Base-by-base conservation (phyloP, 2,888 invertebrate species). In the Stenolophus ochropezus region DNA sequence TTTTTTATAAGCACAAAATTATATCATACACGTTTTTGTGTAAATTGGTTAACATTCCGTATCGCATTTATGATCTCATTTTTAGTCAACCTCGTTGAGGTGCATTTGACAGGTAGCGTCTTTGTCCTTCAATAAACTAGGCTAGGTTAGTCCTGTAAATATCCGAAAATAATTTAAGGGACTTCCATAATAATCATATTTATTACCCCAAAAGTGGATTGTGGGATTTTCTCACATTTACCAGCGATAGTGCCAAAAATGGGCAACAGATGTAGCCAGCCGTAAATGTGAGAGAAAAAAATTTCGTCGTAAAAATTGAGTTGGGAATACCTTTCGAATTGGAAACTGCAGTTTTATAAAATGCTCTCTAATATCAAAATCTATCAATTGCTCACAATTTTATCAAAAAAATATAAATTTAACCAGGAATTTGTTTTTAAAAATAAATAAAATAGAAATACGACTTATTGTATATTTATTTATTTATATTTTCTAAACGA, bases 131-230 rank as follows among this genome's bases (percentile, higher is more conserved):
- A 65, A 56, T 73, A 80, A 79, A 56, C 25, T 79, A 80, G 80
- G 80, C 47, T 80, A 80, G 80, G 33, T 80, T 80, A 80, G 81
- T 75, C 75, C 75, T 81, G 81, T 81, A 81, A 47, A 81, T 81
- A 81, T 58, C 75, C 81, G 47, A 61, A 73, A 71, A 83, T 85
- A 86, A 85, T 83, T 83, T 85, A 85, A 85, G 85, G 84, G 85
- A 86, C 86, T 86, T 87, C 86, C 87, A 86, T 85, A 83, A 83
- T 85, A 83, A 83, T 84, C 83, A 83, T 84, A 84, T 83, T 83
- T 84, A 84, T 84, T 84, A 75, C 47, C 61, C 33, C 47, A 8
- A 47, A 58, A 75, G 53, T 53, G 65, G 27, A 69, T 27, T 69
- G 65, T 27, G 65, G 6, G 16, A 16, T 69, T 69, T 69, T 16